These are phyloP conservation scores for Astatotilapia flaviijosephi DNA, from an alignment of 2,113 vertebrate genomes.

Conservation along the genomic window DNA sequence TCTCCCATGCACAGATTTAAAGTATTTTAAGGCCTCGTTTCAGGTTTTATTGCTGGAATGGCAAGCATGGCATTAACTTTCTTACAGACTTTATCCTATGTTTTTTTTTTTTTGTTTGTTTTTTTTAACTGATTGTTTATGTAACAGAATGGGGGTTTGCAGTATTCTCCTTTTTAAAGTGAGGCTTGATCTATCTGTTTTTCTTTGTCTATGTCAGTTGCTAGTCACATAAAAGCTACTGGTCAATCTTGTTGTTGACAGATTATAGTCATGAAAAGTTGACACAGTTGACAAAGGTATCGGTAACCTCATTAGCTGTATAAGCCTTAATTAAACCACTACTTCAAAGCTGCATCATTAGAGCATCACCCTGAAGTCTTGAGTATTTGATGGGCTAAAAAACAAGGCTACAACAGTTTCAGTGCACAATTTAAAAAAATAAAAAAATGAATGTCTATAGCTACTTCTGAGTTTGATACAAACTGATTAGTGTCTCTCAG, in stretches of 20 bases:
- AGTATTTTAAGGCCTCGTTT: constrained; percentile 16
- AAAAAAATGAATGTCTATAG: neutral
- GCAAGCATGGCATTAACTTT: neutral
- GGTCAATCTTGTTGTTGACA: neutral
- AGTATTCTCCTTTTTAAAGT: neutral
- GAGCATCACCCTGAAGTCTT: neutral
- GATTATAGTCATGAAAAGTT: neutral
- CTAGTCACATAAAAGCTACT: neutral
- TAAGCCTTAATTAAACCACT: neutral
- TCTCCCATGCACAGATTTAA: neutral
- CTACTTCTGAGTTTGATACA: neutral
- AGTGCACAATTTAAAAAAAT: neutral
- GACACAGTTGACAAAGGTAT: neutral
- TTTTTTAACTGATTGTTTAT: neutral
- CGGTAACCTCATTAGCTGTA: neutral
- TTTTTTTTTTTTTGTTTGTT: neutral
- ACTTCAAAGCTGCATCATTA: neutral
- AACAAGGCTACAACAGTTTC: neutral
- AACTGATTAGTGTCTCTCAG: neutral
- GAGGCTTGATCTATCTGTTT: neutral
- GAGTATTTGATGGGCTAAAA: neutral
- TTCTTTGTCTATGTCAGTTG: neutral
- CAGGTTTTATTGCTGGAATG: neutral
- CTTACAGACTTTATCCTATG: neutral
- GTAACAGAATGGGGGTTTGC: neutral